phyloP scores from a whole-genome alignment of 64 coral and sea anemone species.

The Montipora efflorescens region DNA sequence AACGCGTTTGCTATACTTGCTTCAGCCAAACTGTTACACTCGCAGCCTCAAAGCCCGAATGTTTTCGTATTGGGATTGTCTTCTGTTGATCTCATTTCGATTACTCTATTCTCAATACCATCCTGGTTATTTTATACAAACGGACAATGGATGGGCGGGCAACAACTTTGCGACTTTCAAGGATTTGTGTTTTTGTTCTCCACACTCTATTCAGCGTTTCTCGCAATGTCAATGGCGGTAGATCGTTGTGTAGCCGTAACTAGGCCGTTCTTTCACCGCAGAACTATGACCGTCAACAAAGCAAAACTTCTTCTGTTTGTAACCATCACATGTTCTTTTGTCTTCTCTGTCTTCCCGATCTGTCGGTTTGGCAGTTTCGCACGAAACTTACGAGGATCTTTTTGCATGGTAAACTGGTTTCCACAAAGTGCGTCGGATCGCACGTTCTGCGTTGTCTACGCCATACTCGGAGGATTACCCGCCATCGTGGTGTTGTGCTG shows the following conservation, averaged over 20 bases:
- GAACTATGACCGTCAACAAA: constrained; percentile 61
- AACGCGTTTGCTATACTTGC: constrained; percentile 75
- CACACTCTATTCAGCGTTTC: constrained; percentile 76
- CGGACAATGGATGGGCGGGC: constrained; percentile 73
- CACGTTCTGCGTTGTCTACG: constrained; percentile 73
- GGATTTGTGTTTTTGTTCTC: constrained; percentile 86
- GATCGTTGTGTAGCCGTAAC: constrained; percentile 74
- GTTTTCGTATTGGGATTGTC: constrained; percentile 72
- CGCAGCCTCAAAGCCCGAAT: constrained; percentile 67
- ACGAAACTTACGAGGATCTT: constrained; percentile 67
- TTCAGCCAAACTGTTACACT: constrained; percentile 41
- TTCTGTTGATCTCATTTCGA: constrained; percentile 53
- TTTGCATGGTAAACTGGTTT: constrained; percentile 91
- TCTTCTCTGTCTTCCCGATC: constrained; percentile 71
- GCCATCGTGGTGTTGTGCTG: constrained; percentile 75
- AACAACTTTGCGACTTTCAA: constrained; percentile 82
- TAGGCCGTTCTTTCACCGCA: constrained; percentile 79
- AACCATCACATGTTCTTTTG: constrained; percentile 23
- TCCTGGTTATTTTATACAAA: constrained; percentile 79
- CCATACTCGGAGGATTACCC: constrained; percentile 60
- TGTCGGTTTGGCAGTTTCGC: constrained; percentile 83
- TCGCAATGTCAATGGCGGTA: constrained; percentile 84
- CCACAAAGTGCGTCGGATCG: constrained; percentile 51
- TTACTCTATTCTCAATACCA: constrained; percentile 56
- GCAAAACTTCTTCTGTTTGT: constrained; percentile 40